Percentiles rank a stretch among this genome's conserved stretches.
Conservation (phyloP, 2,888 invertebrate genomes). For the Epinotia brunnichana region DNA sequence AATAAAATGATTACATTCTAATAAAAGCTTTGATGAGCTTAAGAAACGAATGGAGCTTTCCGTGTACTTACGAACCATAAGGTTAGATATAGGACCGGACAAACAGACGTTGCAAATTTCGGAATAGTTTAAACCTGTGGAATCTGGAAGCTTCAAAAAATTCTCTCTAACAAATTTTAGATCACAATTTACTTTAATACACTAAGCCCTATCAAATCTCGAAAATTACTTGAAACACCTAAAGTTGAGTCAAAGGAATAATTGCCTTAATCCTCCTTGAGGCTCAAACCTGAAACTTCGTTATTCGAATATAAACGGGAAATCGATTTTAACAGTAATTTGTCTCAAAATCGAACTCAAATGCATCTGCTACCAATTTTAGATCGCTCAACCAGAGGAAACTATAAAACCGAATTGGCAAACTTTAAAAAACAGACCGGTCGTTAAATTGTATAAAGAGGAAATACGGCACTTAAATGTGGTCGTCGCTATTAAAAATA, state of each 20-base stretch:
- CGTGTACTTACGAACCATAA: no score
- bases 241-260: no score
- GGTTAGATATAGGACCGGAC: no score
- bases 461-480: constrained; percentile 36
- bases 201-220: no score
- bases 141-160: no score
- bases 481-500: constrained; percentile 43
- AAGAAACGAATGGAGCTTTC: no score
- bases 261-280: background rate
- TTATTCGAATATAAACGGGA: constrained; percentile 3
- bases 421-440: constrained; percentile 35
- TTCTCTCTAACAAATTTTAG: no score
- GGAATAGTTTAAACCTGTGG: no score
- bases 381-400: constrained; percentile 31
- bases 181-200: no score
- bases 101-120: no score
- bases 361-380: constrained; percentile 18
- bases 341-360: background rate
- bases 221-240: no score
- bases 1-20: background rate
- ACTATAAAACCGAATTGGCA: constrained; percentile 40
- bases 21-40: no score
- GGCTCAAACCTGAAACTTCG: constrained; percentile 23
- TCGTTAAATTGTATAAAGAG: constrained; percentile 38
- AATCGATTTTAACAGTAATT: constrained; percentile 1